Evolutionary conservation across 2,888 invertebrate species (phyloP).

Genomic region (Globia sparganii): DNA sequence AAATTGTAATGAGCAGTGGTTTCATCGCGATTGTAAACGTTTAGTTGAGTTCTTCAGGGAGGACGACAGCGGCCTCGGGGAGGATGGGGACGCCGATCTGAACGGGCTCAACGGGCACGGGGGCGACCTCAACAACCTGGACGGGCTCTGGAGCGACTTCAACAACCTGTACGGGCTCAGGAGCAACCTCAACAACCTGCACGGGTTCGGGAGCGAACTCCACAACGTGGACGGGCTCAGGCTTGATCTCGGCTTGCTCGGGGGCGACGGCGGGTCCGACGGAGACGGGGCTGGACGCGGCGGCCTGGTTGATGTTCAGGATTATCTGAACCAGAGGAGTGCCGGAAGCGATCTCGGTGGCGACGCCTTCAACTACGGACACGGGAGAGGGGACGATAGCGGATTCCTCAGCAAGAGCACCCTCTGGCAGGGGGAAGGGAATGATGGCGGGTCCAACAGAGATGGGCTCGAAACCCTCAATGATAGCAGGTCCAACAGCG

Average conservation of each 20-base stretch:
- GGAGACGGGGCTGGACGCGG: slow-evolving; percentile 33
- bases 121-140: slow-evolving; percentile 5
- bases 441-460: slow-evolving; percentile 65
- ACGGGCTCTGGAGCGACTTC: slow-evolving; percentile 45
- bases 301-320: slow-evolving; percentile 67
- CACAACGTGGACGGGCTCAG: slow-evolving; percentile 48
- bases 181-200: not conserved
- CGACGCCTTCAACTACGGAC: slow-evolving; percentile 15
- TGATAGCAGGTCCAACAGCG: slow-evolving; percentile 62
- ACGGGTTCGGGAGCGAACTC: slow-evolving; percentile 40
- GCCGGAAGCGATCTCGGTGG: slow-evolving; percentile 40
- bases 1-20: slow-evolving; percentile 50
- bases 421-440: slow-evolving; percentile 63
- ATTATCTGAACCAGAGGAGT: slow-evolving; percentile 73
- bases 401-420: slow-evolving; percentile 28
- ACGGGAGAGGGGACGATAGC: slow-evolving; percentile 42
- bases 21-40: slow-evolving; percentile 8
- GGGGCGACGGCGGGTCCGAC: slow-evolving; percentile 40
- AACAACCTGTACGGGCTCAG: slow-evolving; percentile 34
- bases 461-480: slow-evolving; percentile 71
- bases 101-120: slow-evolving; percentile 59
- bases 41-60: slow-evolving; percentile 70
- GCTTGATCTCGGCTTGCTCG: slow-evolving; percentile 18
- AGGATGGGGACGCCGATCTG: slow-evolving; percentile 59
- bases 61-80: slow-evolving; percentile 66